These are phyloP conservation scores for Speoplatyrhinus poulsoni DNA, from an alignment of 2,113 vertebrate species.

Conservation along the genomic window DNA sequence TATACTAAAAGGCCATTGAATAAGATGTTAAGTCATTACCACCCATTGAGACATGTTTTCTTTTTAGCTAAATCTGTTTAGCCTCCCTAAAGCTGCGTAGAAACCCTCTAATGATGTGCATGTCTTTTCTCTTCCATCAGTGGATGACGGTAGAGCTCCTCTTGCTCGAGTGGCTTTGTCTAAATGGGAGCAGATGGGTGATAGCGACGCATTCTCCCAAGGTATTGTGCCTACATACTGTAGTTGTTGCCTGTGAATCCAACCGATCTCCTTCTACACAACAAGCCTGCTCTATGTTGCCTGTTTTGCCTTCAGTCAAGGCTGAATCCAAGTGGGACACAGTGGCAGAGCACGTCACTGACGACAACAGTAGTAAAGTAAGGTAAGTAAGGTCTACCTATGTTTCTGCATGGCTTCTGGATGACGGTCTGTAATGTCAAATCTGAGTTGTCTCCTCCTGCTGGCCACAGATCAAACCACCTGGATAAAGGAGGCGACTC, in stretches of 20 bases:
- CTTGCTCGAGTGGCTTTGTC: slow-evolving; percentile 73
- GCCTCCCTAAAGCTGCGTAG: neutral
- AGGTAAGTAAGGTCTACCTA: slow-evolving; percentile 60
- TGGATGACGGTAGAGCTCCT: slow-evolving; percentile 65
- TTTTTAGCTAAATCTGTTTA: neutral
- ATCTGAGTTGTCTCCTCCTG: neutral
- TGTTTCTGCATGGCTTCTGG: neutral
- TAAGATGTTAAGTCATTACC: neutral
- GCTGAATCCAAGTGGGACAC: slow-evolving; percentile 73
- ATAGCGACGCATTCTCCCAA: slow-evolving; percentile 58
- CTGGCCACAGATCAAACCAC: slow-evolving; percentile 43
- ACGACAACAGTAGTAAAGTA: slow-evolving; percentile 53
- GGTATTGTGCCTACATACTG: slow-evolving; percentile 48
- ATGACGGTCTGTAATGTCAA: neutral
- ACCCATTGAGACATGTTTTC: neutral
- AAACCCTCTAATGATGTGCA: neutral
- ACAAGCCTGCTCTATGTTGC: slow-evolving; percentile 4
- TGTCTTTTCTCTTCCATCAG: slow-evolving; percentile 41
- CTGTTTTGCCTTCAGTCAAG: slow-evolving; percentile 62
- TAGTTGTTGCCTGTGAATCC: neutral
- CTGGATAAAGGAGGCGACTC: slow-evolving; percentile 66
- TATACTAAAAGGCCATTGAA: neutral
- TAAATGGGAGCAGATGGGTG: slow-evolving; percentile 78
- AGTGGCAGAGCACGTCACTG: slow-evolving; percentile 46
- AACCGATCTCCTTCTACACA: neutral